Conservation (phyloP, 1,140 invertebrate genomes). For the Brachionus calyciflorus region DNA sequence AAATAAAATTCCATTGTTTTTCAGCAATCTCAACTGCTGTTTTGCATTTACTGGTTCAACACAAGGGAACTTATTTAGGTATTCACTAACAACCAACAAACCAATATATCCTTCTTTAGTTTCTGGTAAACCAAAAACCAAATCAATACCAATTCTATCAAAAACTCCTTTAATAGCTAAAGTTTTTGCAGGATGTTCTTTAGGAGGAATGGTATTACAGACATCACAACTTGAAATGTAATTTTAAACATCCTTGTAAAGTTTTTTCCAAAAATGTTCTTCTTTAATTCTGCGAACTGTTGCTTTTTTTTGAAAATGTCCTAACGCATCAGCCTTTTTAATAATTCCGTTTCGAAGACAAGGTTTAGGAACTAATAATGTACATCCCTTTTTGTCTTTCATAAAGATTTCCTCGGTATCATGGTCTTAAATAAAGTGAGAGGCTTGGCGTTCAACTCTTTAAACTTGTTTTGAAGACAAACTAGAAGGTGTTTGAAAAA, state of each 20-base stretch:
- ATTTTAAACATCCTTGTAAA: background rate
- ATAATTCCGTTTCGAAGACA: background rate
- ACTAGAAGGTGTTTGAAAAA: too few relatives aligned
- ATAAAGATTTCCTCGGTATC: background rate
- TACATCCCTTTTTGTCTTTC: background rate
- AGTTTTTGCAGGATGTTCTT: too few relatives aligned
- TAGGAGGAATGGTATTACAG: slow-evolving; percentile 25
- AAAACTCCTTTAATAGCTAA: too few relatives aligned
- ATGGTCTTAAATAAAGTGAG: background rate
- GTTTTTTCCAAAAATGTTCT: slow-evolving; percentile 19
- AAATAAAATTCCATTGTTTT: background rate
- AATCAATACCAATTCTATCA: too few relatives aligned
- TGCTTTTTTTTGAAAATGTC: slow-evolving; percentile 19
- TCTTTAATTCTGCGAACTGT: too few relatives aligned
- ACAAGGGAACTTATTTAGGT: too few relatives aligned
- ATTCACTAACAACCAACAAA: too few relatives aligned
- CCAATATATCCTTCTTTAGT: too few relatives aligned
- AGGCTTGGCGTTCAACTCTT: slow-evolving; percentile 2
- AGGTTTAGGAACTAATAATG: background rate
- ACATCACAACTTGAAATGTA: background rate
- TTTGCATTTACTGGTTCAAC: background rate
- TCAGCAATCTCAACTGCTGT: background rate
- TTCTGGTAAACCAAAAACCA: too few relatives aligned
- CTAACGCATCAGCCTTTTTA: background rate
- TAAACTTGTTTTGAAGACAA: background rate